Percentiles rank a stretch among this genome's conserved stretches.
These are phyloP conservation scores for Amphilophus citrinellus DNA, from an alignment of 2,113 vertebrate genomes.

Conservation along the genomic window DNA sequence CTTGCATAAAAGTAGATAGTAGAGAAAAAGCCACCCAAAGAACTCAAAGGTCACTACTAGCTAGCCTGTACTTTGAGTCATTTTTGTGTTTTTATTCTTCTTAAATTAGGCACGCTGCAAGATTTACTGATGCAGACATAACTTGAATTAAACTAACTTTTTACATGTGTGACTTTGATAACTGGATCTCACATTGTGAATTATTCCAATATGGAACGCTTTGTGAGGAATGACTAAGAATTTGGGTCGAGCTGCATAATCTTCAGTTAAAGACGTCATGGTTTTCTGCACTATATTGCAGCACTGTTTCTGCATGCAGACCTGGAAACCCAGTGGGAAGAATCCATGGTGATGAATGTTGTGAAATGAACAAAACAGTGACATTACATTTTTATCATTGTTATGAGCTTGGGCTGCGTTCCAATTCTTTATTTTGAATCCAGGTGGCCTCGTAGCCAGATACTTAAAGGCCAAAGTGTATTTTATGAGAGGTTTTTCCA, in stretches of 20 bases:
- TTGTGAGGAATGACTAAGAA: slow-evolving; percentile 19
- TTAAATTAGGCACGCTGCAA: neutral
- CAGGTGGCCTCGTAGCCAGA: neutral
- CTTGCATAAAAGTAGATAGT: neutral
- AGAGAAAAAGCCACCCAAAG: neutral
- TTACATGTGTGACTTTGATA: neutral
- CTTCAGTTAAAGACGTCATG: slow-evolving; percentile 23
- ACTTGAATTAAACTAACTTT: neutral
- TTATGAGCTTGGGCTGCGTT: neutral
- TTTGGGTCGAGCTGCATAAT: neutral
- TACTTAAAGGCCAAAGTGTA: neutral
- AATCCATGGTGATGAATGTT: slow-evolving; percentile 18
- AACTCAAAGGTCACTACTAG: neutral
- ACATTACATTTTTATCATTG: neutral
- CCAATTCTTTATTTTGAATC: slow-evolving; percentile 23
- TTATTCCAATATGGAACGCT: slow-evolving; percentile 21
- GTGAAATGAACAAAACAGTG: slow-evolving; percentile 12
- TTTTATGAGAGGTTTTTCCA: neutral
- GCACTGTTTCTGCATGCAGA: slow-evolving; percentile 36
- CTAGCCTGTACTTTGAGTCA: neutral
- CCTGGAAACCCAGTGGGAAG: slow-evolving; percentile 21
- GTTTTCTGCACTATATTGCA: neutral
- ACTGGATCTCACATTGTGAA: neutral
- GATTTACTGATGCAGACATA: neutral
- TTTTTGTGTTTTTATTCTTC: slow-evolving; percentile 15